A percentile compares a stretch with the other conserved stretches of the same genome.
Conservation (phyloP, 2,797 vertebrate species). For the Tapirus indicus region DNA sequence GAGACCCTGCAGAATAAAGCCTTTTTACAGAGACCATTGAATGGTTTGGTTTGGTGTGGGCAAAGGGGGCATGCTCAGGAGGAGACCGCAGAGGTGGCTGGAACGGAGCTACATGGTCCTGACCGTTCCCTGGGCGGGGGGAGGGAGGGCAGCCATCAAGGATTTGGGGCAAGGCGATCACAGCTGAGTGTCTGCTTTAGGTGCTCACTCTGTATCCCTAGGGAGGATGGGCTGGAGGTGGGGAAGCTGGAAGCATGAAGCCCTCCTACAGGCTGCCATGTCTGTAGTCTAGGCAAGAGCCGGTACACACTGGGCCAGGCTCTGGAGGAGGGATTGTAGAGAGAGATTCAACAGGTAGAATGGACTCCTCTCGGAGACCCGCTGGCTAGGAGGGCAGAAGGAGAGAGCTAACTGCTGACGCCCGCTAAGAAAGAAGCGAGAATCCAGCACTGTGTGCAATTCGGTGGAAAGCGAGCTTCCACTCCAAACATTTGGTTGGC, state of each 20-base stretch:
- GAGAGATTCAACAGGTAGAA: not conserved
- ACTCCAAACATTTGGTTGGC: not conserved
- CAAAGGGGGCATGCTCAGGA: no score
- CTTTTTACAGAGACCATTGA: not conserved
- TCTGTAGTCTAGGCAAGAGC: not conserved
- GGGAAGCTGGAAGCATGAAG: accelerated
- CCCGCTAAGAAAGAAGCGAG: not conserved
- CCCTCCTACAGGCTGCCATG: accelerated
- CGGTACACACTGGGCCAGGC: accelerated
- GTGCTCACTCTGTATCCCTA: not conserved
- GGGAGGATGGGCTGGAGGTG: accelerated
- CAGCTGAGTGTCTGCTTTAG: not conserved
- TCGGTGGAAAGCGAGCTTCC: not conserved
- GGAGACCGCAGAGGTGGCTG: not conserved
- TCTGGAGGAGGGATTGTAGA: not conserved
- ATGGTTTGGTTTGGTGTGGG: not conserved
- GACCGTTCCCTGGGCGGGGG: accelerated
- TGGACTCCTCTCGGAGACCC: not conserved
- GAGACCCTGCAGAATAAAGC: not conserved
- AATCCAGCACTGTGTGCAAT: accelerated
- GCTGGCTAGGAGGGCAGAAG: not conserved
- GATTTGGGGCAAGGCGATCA: not conserved
- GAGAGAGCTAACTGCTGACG: not conserved
- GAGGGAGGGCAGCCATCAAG: not conserved
- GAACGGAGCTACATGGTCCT: not conserved